Percentiles rank a stretch among this genome's conserved stretches.
Conservation (phyloP, 2,888 invertebrate species). For the Automeris io region DNA sequence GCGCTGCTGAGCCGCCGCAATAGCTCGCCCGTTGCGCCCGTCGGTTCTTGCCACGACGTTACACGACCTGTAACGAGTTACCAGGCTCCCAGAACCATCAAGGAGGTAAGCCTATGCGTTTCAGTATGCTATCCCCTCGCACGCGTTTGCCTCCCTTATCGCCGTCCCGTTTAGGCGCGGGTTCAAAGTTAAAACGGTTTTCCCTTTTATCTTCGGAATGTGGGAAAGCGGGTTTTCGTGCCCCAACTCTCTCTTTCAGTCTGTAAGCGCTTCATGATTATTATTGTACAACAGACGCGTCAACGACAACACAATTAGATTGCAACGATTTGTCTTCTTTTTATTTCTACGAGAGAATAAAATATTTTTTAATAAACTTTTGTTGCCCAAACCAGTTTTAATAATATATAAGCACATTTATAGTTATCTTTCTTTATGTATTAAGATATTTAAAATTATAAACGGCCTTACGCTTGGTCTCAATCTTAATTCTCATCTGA, state of each 20-base stretch:
- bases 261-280: slow-evolving; percentile 54
- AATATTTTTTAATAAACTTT: too few relatives aligned
- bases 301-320: slow-evolving; percentile 8
- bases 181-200: slow-evolving; percentile 51
- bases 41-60: slow-evolving; percentile 36
- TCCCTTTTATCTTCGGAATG: slow-evolving; percentile 74
- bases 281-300: slow-evolving; percentile 29
- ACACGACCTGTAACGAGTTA: slow-evolving; percentile 72
- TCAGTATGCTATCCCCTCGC: slow-evolving; percentile 44
- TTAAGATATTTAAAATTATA: too few relatives aligned
- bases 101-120: slow-evolving; percentile 69
- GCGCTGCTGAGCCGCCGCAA: slow-evolving; percentile 53
- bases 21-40: slow-evolving; percentile 52
- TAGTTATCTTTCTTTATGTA: too few relatives aligned
- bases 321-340: slow-evolving; percentile 2
- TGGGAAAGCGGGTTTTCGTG: slow-evolving; percentile 70
- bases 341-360: neutral
- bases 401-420: too few relatives aligned
- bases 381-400: too few relatives aligned
- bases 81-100: slow-evolving; percentile 57
- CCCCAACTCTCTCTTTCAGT: slow-evolving; percentile 72
- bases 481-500: too few relatives aligned
- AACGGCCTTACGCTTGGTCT: too few relatives aligned
- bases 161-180: slow-evolving; percentile 36
- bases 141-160: slow-evolving; percentile 30